Conservation (phyloP, 2,888 invertebrate genomes). For the Ephialtes manifestator region DNA sequence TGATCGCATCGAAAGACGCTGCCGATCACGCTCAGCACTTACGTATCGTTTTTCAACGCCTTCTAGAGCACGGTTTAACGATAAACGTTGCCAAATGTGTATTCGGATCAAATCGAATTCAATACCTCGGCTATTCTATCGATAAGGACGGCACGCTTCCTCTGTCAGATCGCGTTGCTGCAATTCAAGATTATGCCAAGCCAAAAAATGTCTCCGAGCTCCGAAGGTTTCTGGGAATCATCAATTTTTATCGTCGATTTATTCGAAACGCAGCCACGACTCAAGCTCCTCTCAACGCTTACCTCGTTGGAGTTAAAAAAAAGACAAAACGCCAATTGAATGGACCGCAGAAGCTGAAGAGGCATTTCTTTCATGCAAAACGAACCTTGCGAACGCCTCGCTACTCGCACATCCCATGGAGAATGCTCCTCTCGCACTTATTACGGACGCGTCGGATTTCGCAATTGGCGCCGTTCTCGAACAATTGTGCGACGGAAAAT, state of each 20-base stretch:
- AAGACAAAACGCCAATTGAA: constrained; percentile 46
- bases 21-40: constrained; percentile 46
- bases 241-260: constrained; percentile 53
- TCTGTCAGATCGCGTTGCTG: too few relatives aligned
- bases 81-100: too few relatives aligned
- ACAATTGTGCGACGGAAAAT: background rate
- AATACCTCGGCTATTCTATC: too few relatives aligned
- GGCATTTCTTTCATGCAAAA: constrained; percentile 58
- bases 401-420: constrained; percentile 59
- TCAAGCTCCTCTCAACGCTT: constrained; percentile 52
- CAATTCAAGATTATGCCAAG: constrained; percentile 32
- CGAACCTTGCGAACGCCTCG: constrained; percentile 43
- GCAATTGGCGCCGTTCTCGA: constrained; percentile 13
- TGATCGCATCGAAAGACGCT: constrained; percentile 67
- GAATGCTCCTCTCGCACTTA: constrained; percentile 49
- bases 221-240: constrained; percentile 39
- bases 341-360: constrained; percentile 56
- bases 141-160: too few relatives aligned
- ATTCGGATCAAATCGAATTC: too few relatives aligned
- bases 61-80: constrained; percentile 57
- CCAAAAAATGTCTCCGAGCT: constrained; percentile 50
- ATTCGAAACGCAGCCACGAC: constrained; percentile 43
- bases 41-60: constrained; percentile 21
- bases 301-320: constrained; percentile 43
- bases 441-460: constrained; percentile 62